phyloP scores from a whole-genome alignment of 2,797 vertebrate species.

The Spinibarbus caldwelli region DNA sequence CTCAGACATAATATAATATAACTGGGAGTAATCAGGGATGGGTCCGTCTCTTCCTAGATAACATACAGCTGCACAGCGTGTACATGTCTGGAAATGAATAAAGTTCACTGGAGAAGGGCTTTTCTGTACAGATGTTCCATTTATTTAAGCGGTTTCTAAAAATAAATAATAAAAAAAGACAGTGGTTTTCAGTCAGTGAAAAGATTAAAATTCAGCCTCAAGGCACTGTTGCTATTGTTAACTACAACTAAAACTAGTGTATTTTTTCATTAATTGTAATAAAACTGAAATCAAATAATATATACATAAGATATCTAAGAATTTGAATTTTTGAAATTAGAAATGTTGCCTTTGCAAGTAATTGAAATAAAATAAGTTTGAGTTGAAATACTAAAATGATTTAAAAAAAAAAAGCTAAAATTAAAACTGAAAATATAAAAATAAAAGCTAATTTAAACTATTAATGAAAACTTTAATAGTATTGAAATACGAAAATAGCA shows the following conservation, averaged over 20 bases:
- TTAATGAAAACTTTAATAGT: neutral
- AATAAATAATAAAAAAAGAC: neutral
- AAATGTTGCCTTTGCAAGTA: neutral
- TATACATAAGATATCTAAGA: neutral
- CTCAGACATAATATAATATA: no score
- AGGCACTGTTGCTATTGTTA: neutral
- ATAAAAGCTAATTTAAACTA: neutral
- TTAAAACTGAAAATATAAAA: no score
- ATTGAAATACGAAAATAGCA: neutral
- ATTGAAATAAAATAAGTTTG: neutral
- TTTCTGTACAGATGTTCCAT: neutral
- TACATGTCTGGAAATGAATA: neutral
- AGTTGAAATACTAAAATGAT: no score
- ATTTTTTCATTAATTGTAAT: neutral
- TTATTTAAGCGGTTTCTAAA: neutral
- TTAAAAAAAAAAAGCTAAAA: neutral
- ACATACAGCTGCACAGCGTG: conserved; percentile 14
- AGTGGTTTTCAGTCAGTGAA: neutral
- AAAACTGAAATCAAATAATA: neutral
- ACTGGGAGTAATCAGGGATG: conserved; percentile 10
- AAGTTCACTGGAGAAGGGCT: neutral
- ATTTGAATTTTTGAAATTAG: neutral
- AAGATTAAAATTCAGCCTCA: conserved; percentile 25
- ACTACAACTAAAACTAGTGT: no score
- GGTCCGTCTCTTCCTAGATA: conserved; percentile 19